Conservation (phyloP, 1,140 invertebrate species). For the Leptopilina clavipes region DNA sequence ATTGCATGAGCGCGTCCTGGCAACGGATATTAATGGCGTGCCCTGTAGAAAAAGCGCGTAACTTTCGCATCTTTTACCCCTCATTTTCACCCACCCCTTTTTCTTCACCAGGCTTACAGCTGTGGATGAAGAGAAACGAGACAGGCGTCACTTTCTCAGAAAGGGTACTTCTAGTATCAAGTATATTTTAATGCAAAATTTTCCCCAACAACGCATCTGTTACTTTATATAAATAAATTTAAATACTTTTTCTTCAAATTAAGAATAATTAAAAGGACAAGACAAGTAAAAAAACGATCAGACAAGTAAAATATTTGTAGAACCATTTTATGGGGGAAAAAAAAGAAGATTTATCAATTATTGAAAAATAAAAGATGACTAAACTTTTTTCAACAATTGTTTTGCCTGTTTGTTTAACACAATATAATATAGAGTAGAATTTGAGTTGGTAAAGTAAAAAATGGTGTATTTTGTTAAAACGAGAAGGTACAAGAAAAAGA, state of each 20-base stretch:
- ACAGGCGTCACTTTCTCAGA: constrained; percentile 56
- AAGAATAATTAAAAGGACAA: too few species aligned
- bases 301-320: too few species aligned
- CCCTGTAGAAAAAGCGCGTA: constrained; percentile 70
- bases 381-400: too few species aligned
- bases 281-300: too few species aligned
- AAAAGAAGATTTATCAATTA: too few species aligned
- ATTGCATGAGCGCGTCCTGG: constrained; percentile 73
- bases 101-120: constrained; percentile 62
- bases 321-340: too few species aligned
- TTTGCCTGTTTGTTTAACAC: too few species aligned
- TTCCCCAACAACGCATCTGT: constrained; percentile 35
- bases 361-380: too few species aligned
- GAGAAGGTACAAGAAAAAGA: constrained; percentile 35
- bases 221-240: not conserved
- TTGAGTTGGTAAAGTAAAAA: constrained; percentile 39
- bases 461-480: constrained; percentile 49
- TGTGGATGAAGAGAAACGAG: constrained; percentile 74
- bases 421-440: not conserved
- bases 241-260: not conserved
- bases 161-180: constrained; percentile 49
- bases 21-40: constrained; percentile 75
- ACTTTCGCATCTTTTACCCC: constrained; percentile 61
- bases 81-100: constrained; percentile 46
- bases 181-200: constrained; percentile 41